Conservation (phyloP, 2,797 vertebrate species). For the Cyprinella venusta region DNA sequence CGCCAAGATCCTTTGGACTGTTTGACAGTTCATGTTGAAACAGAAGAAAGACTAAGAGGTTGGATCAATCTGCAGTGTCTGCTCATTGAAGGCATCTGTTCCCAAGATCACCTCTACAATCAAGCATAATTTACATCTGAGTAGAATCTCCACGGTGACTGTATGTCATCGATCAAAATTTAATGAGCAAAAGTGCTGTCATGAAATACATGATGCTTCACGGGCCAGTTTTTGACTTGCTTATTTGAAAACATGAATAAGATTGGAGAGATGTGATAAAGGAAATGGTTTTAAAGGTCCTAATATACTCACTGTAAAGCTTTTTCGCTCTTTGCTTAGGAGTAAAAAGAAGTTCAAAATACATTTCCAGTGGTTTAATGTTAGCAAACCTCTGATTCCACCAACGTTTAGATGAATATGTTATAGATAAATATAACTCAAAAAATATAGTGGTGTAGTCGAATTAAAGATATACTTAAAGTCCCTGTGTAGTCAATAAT, state of each 20-base stretch:
- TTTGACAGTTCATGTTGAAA: constrained; percentile 38
- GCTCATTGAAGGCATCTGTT: constrained; percentile 39
- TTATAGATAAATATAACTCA: background rate
- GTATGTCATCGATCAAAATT: constrained; percentile 46
- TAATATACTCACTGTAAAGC: background rate
- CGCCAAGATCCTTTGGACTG: constrained; percentile 14
- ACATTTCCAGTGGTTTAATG: background rate
- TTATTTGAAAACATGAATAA: background rate
- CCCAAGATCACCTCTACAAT: constrained; percentile 55
- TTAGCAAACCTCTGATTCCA: background rate
- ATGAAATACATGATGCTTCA: constrained; percentile 42
- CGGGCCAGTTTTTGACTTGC: constrained; percentile 2
- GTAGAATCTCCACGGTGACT: constrained; percentile 10
- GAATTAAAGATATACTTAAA: no score
- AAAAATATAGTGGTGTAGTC: background rate
- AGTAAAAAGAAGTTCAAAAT: background rate
- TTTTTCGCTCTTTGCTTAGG: background rate
- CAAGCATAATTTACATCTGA: constrained; percentile 46
- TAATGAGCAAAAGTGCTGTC: constrained; percentile 46
- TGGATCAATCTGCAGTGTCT: constrained; percentile 19
- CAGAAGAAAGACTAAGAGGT: background rate
- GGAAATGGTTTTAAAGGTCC: background rate
- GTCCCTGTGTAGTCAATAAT: no score
- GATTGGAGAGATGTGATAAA: background rate
- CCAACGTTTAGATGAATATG: background rate